phyloP scores from a whole-genome alignment of 2,888 invertebrate genomes.

The Altica lythri region DNA sequence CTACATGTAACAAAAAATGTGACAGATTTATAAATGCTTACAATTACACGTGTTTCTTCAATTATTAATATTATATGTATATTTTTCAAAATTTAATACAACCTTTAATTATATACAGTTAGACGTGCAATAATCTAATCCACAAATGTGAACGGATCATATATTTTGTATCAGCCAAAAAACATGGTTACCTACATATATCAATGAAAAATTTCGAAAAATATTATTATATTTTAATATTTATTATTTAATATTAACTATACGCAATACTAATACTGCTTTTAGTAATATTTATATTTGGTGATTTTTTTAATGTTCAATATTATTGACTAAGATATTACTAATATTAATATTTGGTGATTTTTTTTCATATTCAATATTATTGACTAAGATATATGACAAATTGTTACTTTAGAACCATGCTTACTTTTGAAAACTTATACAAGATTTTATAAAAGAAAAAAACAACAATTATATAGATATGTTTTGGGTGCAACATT shows the following conservation, averaged over 20 bases:
- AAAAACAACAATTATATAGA: too few relatives aligned
- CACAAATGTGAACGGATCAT: slow-evolving; percentile 3
- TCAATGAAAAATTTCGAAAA: slow-evolving; percentile 21
- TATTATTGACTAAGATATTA: slow-evolving; percentile 26
- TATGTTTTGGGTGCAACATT: too few relatives aligned
- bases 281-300: slow-evolving; percentile 12
- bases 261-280: slow-evolving; percentile 15
- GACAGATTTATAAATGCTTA: too few relatives aligned
- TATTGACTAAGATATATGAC: slow-evolving; percentile 31
- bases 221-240: slow-evolving; percentile 18
- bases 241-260: slow-evolving; percentile 5
- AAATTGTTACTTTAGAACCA: slow-evolving; percentile 30
- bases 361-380: slow-evolving; percentile 6
- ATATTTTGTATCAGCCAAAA: background rate
- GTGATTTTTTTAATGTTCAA: slow-evolving; percentile 10
- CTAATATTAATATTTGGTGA: slow-evolving; percentile 8
- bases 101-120: slow-evolving; percentile 10
- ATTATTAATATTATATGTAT: too few relatives aligned
- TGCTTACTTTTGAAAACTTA: slow-evolving; percentile 12
- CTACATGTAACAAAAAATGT: too few relatives aligned
- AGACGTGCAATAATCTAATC: slow-evolving; percentile 10
- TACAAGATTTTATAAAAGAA: too few relatives aligned
- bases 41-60: too few relatives aligned
- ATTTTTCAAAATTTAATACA: too few relatives aligned
- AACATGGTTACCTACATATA: background rate